A percentile compares a stretch with the other conserved stretches of the same genome.
Conservation (phyloP, 30 jellyfish, hydroid and myxozoan genomes). For the Aurelia sp. region DNA sequence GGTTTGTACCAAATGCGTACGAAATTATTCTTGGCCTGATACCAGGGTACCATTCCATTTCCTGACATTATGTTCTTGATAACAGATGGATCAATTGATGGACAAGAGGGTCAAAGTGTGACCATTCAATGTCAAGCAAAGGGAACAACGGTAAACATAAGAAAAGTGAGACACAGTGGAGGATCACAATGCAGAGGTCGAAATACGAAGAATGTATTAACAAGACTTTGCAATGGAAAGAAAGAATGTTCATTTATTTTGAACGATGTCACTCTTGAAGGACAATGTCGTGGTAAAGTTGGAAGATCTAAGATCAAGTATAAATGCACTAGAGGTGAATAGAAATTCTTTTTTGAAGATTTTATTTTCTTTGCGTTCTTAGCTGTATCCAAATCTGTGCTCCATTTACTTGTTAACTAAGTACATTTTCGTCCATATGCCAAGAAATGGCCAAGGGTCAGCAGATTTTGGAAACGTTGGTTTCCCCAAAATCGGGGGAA, state of each 20-base stretch:
- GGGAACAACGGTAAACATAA: constrained; percentile 48
- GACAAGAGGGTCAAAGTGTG: constrained; percentile 58
- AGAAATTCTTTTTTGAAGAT: too few relatives aligned
- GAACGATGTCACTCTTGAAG: constrained; percentile 56
- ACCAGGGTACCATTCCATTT: neutral
- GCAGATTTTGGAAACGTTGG: too few relatives aligned
- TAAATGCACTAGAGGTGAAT: constrained; percentile 76
- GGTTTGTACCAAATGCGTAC: too few relatives aligned
- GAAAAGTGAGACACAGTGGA: constrained; percentile 67
- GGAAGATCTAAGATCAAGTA: constrained; percentile 69
- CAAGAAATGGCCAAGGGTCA: too few relatives aligned
- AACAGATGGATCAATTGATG: constrained; percentile 59
- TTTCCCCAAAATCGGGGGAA: too few relatives aligned
- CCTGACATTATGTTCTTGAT: neutral
- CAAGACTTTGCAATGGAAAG: constrained; percentile 73
- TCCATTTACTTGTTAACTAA: too few relatives aligned
- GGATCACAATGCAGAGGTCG: constrained; percentile 65
- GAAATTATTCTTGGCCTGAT: too few relatives aligned
- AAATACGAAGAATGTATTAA: constrained; percentile 49
- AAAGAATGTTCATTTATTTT: constrained; percentile 50
- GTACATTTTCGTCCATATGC: too few relatives aligned
- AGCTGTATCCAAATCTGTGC: too few relatives aligned
- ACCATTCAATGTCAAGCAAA: constrained; percentile 55
- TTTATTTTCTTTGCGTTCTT: too few relatives aligned
- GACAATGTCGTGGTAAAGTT: constrained; percentile 70